phyloP scores from a whole-genome alignment of 2,113 vertebrate genomes.

The Chlamydotis undulata region DNA sequence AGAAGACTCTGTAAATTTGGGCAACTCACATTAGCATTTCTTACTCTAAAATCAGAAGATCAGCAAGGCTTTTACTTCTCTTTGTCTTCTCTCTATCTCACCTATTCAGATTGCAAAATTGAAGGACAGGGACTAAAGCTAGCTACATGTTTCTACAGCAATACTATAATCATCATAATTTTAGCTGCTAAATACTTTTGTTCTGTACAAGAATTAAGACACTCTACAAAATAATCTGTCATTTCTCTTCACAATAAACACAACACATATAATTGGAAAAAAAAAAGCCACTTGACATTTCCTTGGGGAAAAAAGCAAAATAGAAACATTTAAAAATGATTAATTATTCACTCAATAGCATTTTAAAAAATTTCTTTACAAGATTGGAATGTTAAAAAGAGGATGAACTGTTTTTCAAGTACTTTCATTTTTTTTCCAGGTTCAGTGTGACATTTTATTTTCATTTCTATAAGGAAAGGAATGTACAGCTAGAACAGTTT shows the following conservation, averaged over 20 bases:
- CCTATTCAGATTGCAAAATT: neutral
- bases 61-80: neutral
- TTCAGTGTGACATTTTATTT: neutral
- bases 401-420: neutral
- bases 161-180: neutral
- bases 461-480: neutral
- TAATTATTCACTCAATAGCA: neutral
- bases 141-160: neutral
- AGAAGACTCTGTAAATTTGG: neutral
- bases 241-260: neutral
- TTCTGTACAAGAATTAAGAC: neutral
- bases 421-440: neutral
- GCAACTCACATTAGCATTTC: accelerated
- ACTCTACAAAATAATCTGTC: neutral
- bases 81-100: neutral
- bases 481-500: neutral
- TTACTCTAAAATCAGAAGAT: neutral
- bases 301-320: neutral
- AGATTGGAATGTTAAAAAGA: neutral
- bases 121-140: neutral
- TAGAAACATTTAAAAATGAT: neutral
- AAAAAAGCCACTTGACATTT: neutral
- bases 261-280: neutral
- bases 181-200: neutral
- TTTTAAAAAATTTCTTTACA: neutral